These are phyloP conservation scores for Lasiommata megera DNA, from an alignment of 2,888 invertebrate genomes.

Conservation along the genomic window DNA sequence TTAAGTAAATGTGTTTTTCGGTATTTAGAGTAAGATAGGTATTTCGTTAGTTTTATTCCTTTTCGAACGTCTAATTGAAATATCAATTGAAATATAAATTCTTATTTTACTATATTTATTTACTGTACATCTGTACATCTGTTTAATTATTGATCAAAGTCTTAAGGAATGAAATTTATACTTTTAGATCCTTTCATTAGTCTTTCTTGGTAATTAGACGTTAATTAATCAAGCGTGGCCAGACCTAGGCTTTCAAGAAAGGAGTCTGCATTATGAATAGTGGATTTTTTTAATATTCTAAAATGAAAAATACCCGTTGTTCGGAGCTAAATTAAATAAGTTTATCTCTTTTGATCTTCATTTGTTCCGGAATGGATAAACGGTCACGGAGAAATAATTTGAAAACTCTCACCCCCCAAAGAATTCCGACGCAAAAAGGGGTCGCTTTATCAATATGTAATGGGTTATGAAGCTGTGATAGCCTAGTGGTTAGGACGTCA, in stretches of 20 bases:
- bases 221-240: conserved; percentile 17
- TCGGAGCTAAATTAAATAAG: conserved; percentile 28
- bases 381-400: neutral
- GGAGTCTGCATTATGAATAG: conserved; percentile 13
- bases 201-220: conserved; percentile 1
- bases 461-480: too few species aligned
- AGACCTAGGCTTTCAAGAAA: conserved; percentile 2
- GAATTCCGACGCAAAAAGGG: neutral
- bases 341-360: conserved; percentile 28
- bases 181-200: neutral
- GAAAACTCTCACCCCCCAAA: neutral
- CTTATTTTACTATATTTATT: too few species aligned
- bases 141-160: too few species aligned
- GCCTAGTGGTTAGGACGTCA: too few species aligned
- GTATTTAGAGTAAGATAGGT: too few species aligned
- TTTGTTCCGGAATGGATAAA: conserved; percentile 14
- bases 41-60: too few species aligned
- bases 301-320: conserved; percentile 16
- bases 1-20: too few species aligned
- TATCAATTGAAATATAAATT: too few species aligned
- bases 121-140: too few species aligned
- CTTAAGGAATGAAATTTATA: too few species aligned
- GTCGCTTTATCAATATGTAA: neutral
- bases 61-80: too few species aligned
- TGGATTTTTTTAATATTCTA: conserved; percentile 16